Conservation (phyloP, 2,888 invertebrate species). For the Shargacucullia verbasci region DNA sequence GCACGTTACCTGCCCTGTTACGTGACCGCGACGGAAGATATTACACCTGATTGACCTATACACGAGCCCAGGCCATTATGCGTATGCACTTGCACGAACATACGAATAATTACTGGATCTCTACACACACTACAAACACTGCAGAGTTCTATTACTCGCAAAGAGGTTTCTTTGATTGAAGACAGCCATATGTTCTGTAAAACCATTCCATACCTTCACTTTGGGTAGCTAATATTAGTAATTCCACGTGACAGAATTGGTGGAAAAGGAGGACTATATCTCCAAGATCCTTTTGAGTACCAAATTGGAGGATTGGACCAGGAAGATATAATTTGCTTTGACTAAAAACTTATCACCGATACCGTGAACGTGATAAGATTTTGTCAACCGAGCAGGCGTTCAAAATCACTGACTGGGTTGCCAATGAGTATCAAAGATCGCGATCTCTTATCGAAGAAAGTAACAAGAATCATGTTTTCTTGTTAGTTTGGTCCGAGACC, state of each 20-base stretch:
- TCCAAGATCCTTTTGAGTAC: not conserved
- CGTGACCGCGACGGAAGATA: too few species aligned
- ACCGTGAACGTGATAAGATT: not conserved
- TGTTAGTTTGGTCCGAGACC: not conserved
- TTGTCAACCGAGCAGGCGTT: not conserved
- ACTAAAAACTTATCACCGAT: conserved; percentile 1
- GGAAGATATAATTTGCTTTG: conserved; percentile 5
- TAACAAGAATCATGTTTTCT: not conserved
- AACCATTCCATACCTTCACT: not conserved
- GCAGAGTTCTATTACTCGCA: too few species aligned
- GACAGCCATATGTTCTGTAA: not conserved
- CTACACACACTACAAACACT: too few species aligned
- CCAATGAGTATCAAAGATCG: not conserved
- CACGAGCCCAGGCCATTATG: too few species aligned
- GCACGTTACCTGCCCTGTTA: too few species aligned
- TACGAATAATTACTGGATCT: too few species aligned
- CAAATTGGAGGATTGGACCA: not conserved
- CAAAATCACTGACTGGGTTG: not conserved
- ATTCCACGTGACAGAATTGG: not conserved
- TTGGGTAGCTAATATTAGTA: not conserved
- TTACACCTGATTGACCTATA: too few species aligned
- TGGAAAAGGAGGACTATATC: conserved; percentile 4
- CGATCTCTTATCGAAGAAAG: not conserved
- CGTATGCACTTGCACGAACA: too few species aligned
- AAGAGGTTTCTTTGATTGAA: too few species aligned